phyloP scores from a whole-genome alignment of 2,113 vertebrate species.

The Pungitius pungitius region DNA sequence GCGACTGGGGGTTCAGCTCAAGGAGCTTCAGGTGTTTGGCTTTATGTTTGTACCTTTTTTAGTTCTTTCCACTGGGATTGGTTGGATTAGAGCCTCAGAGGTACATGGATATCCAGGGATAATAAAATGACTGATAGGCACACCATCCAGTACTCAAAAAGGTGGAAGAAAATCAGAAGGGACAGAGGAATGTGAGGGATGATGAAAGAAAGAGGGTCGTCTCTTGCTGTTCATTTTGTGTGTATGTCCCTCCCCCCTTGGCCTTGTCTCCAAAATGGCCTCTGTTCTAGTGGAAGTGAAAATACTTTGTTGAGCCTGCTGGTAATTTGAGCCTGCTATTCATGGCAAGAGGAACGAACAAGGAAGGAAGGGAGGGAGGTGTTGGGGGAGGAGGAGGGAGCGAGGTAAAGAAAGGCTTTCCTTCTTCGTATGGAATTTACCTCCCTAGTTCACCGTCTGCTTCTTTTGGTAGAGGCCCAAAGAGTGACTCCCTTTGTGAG shows the following conservation, averaged over 20 bases:
- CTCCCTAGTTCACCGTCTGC: constrained; percentile 55
- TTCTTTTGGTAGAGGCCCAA: constrained; percentile 57
- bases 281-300: constrained; percentile 70
- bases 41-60: not conserved
- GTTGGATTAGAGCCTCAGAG: not conserved
- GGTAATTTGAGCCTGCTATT: constrained; percentile 77
- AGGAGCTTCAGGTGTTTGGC: not conserved
- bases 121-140: constrained; percentile 21
- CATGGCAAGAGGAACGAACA: constrained; percentile 59
- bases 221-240: constrained; percentile 63
- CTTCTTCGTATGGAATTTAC: constrained; percentile 70
- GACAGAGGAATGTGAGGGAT: constrained; percentile 14
- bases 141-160: not conserved
- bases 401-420: constrained; percentile 62
- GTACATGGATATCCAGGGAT: constrained; percentile 21
- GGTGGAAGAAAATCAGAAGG: not conserved
- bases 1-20: not conserved
- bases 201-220: constrained; percentile 29
- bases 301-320: constrained; percentile 68
- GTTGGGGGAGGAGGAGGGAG: constrained; percentile 29
- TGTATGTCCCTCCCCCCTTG: constrained; percentile 46
- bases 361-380: constrained; percentile 41
- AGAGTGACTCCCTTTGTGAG: constrained; percentile 54
- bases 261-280: constrained; percentile 76
- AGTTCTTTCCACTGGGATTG: not conserved